Conservation (phyloP, 2,113 vertebrate genomes). For the Nothoprocta perdicaria region DNA sequence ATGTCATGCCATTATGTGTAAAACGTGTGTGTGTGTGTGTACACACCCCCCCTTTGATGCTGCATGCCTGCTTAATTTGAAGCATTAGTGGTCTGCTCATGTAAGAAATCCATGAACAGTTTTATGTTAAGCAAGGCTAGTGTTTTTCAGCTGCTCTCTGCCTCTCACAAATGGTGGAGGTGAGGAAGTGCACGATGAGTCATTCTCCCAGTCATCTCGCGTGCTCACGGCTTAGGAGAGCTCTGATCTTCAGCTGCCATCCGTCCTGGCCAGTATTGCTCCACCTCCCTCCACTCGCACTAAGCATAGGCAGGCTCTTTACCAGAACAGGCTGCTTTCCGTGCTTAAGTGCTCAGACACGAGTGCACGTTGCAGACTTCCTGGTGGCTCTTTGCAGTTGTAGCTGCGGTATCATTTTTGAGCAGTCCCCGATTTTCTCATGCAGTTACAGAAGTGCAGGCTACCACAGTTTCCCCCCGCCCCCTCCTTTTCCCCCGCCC, state of each 20-base stretch:
- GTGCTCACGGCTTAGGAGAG: fast-evolving
- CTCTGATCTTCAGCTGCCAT: background rate
- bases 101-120: background rate
- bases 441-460: background rate
- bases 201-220: background rate
- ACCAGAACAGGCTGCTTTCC: background rate
- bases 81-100: background rate
- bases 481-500: too few relatives aligned
- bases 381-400: background rate
- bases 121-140: background rate
- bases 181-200: fast-evolving
- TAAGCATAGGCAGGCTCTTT: fast-evolving
- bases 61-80: background rate
- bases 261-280: background rate
- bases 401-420: background rate
- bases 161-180: background rate
- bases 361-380: background rate
- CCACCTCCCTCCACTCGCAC: background rate
- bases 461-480: background rate
- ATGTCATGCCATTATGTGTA: background rate
- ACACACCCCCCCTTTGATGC: background rate
- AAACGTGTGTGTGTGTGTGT: background rate
- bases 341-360: background rate
- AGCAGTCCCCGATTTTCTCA: background rate
- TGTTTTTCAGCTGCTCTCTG: background rate